These are phyloP conservation scores for Vanessa tameamea DNA, from an alignment of 1,140 invertebrate species.

Conservation along the genomic window DNA sequence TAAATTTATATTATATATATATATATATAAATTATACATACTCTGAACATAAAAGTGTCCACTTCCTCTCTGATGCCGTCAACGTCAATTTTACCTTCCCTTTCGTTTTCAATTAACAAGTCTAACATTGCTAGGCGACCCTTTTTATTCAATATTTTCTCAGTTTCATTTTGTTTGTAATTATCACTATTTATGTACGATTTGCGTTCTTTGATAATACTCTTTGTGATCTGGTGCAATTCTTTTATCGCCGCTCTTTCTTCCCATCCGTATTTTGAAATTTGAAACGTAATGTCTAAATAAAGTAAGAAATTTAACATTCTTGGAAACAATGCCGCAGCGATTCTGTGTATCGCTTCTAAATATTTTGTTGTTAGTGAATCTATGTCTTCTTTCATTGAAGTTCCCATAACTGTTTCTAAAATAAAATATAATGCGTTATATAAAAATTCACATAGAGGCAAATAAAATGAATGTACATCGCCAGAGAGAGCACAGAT, in stretches of 20 bases:
- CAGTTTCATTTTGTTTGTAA: conserved; percentile 4
- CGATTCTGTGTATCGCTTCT: conserved; percentile 17
- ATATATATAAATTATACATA: neutral
- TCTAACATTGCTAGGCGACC: conserved; percentile 28
- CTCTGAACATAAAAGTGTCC: conserved; percentile 28
- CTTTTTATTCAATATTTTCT: neutral
- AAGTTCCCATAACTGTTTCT: conserved; percentile 28
- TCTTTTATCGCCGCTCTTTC: no score
- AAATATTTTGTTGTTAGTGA: conserved; percentile 23
- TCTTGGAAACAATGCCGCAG: neutral
- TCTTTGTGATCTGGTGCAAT: no score
- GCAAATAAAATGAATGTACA: no score
- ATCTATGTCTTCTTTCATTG: conserved; percentile 25
- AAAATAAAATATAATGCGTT: neutral
- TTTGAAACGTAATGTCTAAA: no score
- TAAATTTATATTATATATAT: no score
- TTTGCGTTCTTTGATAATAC: no score
- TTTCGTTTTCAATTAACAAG: conserved; percentile 21
- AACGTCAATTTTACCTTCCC: conserved; percentile 19
- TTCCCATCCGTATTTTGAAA: no score
- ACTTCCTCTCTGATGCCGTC: neutral
- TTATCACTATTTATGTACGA: no score
- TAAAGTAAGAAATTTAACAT: no score
- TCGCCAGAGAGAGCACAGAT: no score
- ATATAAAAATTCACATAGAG: no score